Conservation (phyloP, 1,140 invertebrate genomes). For the Mizuhopecten yessoensis region DNA sequence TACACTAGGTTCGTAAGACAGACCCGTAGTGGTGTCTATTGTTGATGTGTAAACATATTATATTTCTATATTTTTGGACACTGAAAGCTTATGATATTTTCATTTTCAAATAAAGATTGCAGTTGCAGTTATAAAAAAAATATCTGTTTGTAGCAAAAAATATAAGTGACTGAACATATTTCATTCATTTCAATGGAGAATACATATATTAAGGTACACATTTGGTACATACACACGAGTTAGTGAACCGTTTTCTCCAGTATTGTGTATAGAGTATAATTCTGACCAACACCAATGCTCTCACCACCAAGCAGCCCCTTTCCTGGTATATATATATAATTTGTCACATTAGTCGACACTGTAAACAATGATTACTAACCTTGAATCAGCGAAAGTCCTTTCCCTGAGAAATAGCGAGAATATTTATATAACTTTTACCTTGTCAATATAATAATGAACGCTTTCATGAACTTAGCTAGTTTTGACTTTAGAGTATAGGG, state of each 20-base stretch:
- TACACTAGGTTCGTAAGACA: too few species aligned
- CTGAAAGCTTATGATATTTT: too few species aligned
- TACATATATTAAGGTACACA: too few species aligned
- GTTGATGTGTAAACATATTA: too few species aligned
- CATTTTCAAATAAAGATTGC: neutral
- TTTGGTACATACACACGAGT: neutral
- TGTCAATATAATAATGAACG: neutral
- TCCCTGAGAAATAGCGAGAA: conserved; percentile 5
- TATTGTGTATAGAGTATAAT: neutral
- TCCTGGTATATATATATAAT: neutral
- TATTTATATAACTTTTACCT: neutral
- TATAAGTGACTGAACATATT: too few species aligned
- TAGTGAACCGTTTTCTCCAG: neutral
- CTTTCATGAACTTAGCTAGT: neutral
- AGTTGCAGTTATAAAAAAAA: neutral
- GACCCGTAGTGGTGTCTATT: too few species aligned
- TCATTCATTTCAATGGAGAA: too few species aligned
- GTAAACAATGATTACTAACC: neutral
- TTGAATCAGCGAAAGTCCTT: neutral
- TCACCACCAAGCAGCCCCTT: neutral
- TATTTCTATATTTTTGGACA: too few species aligned
- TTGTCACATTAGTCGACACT: neutral
- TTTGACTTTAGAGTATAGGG: too few species aligned
- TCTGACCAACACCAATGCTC: neutral
- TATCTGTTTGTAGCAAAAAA: neutral